Percentiles rank a stretch among this genome's conserved stretches.
Evolutionary conservation across 2,888 invertebrate species (phyloP).

Genomic region (Eumerus sabulonum): DNA sequence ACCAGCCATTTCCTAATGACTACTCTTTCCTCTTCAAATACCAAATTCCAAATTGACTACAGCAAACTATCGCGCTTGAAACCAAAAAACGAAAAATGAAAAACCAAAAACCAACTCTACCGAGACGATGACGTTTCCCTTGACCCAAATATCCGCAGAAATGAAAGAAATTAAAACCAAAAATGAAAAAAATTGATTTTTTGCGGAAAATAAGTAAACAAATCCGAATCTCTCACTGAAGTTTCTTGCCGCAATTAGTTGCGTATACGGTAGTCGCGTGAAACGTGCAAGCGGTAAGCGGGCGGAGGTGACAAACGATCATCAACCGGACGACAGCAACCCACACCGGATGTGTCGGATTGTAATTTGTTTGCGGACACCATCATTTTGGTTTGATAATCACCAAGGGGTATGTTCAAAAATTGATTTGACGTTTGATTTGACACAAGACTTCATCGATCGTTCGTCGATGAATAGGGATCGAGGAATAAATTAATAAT

Average conservation of each 20-base stretch:
- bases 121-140: conserved; percentile 29
- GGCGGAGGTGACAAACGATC: no score
- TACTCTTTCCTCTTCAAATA: conserved; percentile 16
- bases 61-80: not conserved
- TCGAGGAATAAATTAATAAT: conserved; percentile 35
- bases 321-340: not conserved
- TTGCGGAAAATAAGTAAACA: conserved; percentile 30
- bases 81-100: no score
- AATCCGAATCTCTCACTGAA: not conserved
- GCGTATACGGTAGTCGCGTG: not conserved
- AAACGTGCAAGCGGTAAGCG: no score
- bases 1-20: conserved; percentile 14
- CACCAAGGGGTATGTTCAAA: no score
- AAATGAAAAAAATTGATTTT: conserved; percentile 14
- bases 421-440: no score
- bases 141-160: conserved; percentile 29
- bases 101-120: conserved; percentile 13
- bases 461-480: no score
- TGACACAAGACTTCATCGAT: no score
- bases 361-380: conserved; percentile 32
- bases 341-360: conserved; percentile 42
- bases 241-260: not conserved
- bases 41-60: conserved; percentile 16
- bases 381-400: conserved; percentile 12
- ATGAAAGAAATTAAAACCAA: conserved; percentile 16